Evolutionary conservation across 2,888 invertebrate species (phyloP), one percentile per base, ranked within the genome.

Genomic region (Leptothorax acervorum): DNA sequence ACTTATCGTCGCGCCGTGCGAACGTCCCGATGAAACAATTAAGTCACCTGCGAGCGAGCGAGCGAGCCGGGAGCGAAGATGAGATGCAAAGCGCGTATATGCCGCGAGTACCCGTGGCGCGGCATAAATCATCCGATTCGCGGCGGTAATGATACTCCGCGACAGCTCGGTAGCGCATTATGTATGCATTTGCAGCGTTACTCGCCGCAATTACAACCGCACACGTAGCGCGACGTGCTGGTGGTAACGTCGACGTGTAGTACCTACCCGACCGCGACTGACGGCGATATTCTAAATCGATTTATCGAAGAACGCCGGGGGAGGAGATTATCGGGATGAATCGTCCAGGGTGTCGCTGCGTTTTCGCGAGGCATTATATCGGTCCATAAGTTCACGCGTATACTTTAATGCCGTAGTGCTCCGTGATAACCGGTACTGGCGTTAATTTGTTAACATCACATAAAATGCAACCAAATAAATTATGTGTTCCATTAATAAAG

Each of bases 221-320:
- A 85, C 75, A 53, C 75, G 75, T 84, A 73, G 83, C 62, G 53
- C 57, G 31, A 53, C 45, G 66, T 15, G 28, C 48, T 73, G 84
- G 55, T 65, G 39, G 75, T 48, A 75, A 68, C 45, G 48, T 83
- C 39, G 45, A 23, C 51, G 55, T 51, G 62, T 71, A 81, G 57
- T 76, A 75, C 76, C 83, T 53, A 11, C 39, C 35, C 6, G 71
- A 79, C 78, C 82, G 42, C 53, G 51, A 55, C 42, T 55, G 70
- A 18, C 60, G 78, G 86, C 84, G 90, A 90, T 90, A 90, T 90
- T 90, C 86, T 87, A 90, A 90, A 90, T 90, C 90, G 90, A 90
- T 90, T 90, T 88, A 88, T 90, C 90, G 79, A 76, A 78, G 74
- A 74, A 85, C 84, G 65, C 74, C 76, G 60, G 79, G 60, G 79